Conservation (phyloP, 2,888 invertebrate species). For the Nasonia oneida region DNA sequence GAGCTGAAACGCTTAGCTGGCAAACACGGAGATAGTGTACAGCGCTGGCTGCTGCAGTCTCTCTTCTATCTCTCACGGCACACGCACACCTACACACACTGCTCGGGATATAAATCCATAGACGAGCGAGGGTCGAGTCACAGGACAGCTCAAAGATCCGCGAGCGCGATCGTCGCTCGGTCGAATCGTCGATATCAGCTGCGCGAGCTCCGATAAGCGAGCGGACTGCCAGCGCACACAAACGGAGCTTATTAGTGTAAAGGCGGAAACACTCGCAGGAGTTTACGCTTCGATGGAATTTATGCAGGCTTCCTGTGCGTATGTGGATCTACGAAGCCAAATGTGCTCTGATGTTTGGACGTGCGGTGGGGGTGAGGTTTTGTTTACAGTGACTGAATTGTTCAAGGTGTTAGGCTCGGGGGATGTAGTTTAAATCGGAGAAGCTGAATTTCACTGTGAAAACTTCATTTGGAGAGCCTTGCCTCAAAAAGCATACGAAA, state of each 20-base stretch:
- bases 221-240: neutral
- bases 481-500: too few relatives aligned
- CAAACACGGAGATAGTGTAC: neutral
- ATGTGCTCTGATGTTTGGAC: too few relatives aligned
- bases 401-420: too few relatives aligned
- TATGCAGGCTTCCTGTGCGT: neutral
- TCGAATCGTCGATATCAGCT: constrained; percentile 28
- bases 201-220: neutral
- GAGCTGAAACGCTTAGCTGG: neutral
- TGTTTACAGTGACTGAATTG: too few relatives aligned
- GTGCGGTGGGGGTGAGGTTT: too few relatives aligned
- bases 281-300: neutral
- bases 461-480: too few relatives aligned
- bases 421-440: too few relatives aligned
- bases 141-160: neutral
- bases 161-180: constrained; percentile 23
- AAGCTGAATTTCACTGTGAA: too few relatives aligned
- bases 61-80: neutral
- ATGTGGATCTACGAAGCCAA: too few relatives aligned
- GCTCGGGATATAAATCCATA: neutral
- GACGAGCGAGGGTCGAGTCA: constrained; percentile 25
- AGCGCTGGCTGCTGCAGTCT: neutral
- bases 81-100: neutral
- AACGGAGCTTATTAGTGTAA: neutral
- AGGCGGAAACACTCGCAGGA: neutral